Percentiles rank a stretch among this genome's conserved stretches.
phyloP scores from a whole-genome alignment of 2,888 invertebrate species.

The Diabrotica balteata region DNA sequence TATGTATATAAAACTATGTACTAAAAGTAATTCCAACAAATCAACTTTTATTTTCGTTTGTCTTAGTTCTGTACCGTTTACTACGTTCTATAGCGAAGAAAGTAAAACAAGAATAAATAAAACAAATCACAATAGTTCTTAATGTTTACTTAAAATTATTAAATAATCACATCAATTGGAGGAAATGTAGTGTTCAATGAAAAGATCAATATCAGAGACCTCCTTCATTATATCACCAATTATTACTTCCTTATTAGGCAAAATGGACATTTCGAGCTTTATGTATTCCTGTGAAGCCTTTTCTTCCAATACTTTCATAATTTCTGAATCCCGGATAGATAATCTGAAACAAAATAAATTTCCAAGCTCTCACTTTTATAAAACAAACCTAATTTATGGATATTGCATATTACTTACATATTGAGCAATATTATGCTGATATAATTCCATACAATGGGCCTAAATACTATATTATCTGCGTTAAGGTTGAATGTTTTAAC shows the following conservation, averaged over 20 bases:
- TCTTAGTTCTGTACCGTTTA: too few species aligned
- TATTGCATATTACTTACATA: slow-evolving; percentile 62
- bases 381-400: background rate
- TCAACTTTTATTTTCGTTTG: too few species aligned
- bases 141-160: slow-evolving; percentile 8
- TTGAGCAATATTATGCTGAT: slow-evolving; percentile 74
- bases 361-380: too few species aligned
- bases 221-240: slow-evolving; percentile 42
- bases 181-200: slow-evolving; percentile 46
- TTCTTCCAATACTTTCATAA: slow-evolving; percentile 45
- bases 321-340: slow-evolving; percentile 46
- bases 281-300: slow-evolving; percentile 42
- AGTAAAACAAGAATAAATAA: background rate
- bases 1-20: too few species aligned
- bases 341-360: slow-evolving; percentile 44
- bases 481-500: slow-evolving; percentile 72
- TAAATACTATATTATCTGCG: slow-evolving; percentile 76
- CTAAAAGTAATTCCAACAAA: too few species aligned
- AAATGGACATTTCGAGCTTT: slow-evolving; percentile 38
- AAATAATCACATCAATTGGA: slow-evolving; percentile 33
- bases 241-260: slow-evolving; percentile 42
- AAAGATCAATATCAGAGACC: slow-evolving; percentile 45
- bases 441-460: slow-evolving; percentile 74
- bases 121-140: background rate
- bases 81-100: background rate